Evolutionary conservation across 2,113 vertebrate species (phyloP).

Genomic region (Aegithalos caudatus): DNA sequence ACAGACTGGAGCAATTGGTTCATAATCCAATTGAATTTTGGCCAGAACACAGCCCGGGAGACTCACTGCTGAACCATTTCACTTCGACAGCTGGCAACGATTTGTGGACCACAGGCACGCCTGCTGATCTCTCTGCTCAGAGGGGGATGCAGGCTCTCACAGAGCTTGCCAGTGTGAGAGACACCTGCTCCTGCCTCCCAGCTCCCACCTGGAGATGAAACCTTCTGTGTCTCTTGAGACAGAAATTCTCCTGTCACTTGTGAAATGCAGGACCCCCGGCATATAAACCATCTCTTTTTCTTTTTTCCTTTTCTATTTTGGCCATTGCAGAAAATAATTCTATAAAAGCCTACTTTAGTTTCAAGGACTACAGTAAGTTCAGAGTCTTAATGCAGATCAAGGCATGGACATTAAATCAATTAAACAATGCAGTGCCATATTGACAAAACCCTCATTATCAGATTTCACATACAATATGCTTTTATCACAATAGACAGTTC

Average conservation of each 20-base stretch:
- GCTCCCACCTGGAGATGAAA: not conserved
- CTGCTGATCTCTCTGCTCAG: not conserved
- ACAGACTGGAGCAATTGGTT: not conserved
- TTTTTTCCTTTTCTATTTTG: not conserved
- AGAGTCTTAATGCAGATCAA: not conserved
- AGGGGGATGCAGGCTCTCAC: not conserved
- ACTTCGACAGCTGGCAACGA: constrained; percentile 10
- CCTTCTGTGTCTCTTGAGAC: not conserved
- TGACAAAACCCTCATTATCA: not conserved
- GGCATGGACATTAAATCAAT: not conserved
- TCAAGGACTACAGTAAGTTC: not conserved
- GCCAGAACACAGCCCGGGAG: not conserved
- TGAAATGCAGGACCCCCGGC: not conserved
- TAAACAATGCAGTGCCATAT: not conserved
- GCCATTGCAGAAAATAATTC: not conserved
- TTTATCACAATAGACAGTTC: not conserved
- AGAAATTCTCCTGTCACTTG: not conserved
- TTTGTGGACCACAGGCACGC: not conserved
- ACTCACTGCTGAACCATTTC: not conserved
- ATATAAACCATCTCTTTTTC: not conserved
- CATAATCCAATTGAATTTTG: constrained; percentile 24
- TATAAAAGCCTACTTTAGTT: not conserved
- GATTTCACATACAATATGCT: not conserved
- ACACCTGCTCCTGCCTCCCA: constrained; percentile 32
- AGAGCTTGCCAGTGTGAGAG: not conserved